Conservation (phyloP, 2,113 vertebrate genomes). For the Anoplopoma fimbria region DNA sequence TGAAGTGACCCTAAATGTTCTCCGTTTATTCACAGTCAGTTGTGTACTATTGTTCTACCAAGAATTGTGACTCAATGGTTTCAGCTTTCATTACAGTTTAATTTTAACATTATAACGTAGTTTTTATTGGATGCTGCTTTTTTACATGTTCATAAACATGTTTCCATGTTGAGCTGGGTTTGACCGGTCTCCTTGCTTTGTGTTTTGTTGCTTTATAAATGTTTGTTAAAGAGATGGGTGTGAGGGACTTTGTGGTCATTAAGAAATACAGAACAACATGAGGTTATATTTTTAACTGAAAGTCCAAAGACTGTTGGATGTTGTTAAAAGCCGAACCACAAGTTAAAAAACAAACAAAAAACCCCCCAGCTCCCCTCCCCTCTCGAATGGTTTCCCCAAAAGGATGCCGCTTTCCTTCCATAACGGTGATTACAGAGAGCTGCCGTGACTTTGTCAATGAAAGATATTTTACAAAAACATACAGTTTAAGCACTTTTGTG, state of each 20-base stretch:
- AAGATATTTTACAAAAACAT: conserved; percentile 63
- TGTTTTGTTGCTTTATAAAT: conserved; percentile 44
- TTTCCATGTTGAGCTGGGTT: conserved; percentile 32
- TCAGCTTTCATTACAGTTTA: conserved; percentile 48
- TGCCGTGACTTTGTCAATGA: conserved; percentile 56
- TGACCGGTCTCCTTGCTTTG: conserved; percentile 13
- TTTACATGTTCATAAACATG: conserved; percentile 55
- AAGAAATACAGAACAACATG: conserved; percentile 28
- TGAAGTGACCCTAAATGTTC: conserved; percentile 25
- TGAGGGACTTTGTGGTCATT: conserved; percentile 51
- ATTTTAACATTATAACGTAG: conserved; percentile 20
- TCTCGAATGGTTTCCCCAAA: conserved; percentile 20
- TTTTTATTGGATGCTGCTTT: conserved; percentile 43
- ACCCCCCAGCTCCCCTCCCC: background rate
- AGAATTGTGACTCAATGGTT: conserved; percentile 35
- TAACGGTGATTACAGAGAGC: conserved; percentile 50
- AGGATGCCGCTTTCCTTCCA: conserved; percentile 48
- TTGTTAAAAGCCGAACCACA: conserved; percentile 50
- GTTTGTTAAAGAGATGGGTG: conserved; percentile 58
- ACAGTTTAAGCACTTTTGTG: conserved; percentile 62
- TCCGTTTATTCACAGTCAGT: too few species aligned
- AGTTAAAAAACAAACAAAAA: conserved; percentile 1
- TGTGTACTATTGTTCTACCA: conserved; percentile 33
- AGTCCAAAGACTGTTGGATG: conserved; percentile 39
- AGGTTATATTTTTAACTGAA: conserved; percentile 57